Base-by-base conservation (phyloP, 2,113 vertebrate species). In the Oostethus manadensis region DNA sequence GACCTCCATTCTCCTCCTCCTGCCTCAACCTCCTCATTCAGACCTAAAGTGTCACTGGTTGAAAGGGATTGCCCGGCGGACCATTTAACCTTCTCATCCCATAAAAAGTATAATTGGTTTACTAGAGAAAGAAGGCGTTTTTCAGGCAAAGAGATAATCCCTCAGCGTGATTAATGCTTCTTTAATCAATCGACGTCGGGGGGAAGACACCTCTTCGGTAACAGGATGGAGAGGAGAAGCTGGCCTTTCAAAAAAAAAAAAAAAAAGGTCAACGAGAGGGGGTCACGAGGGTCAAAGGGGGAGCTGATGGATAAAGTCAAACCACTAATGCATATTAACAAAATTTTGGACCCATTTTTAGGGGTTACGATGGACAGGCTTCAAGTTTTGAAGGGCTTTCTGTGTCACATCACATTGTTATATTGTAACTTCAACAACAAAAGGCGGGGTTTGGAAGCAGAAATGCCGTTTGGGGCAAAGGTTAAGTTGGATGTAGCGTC, bases 111-210 rank as follows among this genome's bases (percentile, higher is more conserved):
- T 93, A 93, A 95, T 91, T 94, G 92, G 92, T 94, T 94, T 94
- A 95, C 90, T 91, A 91, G 88, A 91, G 91, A 90, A 89, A 89
- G 80, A 67, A 79, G 90, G 83, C 83, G 10, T 87, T 89, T 90
- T 90, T 66, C 72, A 72, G 85, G 85, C 88, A 83, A 68, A 42
- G 76, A 92, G 91, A 93, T 96, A 95, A 96, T 96, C 93, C 92
- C 87, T 91, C 90, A 71, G 87, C 89, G 93, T 96, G 93, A 97
- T 96, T 93, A 97, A 96, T 95, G 94, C 83, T 81, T 87, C 90
- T 92, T 89, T 94, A 96, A 97, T 97, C 94, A 95, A 95, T 97
- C 90, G 91, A 85, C 89, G 91, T 93, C 92, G 92, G 82, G 82
- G 88, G 91, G 89, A n/a, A 90, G 86, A 89, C 89, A 89, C 89